These are phyloP conservation scores for Pilophorus perplexus DNA, from an alignment of 2,888 invertebrate species.

Conservation along the genomic window DNA sequence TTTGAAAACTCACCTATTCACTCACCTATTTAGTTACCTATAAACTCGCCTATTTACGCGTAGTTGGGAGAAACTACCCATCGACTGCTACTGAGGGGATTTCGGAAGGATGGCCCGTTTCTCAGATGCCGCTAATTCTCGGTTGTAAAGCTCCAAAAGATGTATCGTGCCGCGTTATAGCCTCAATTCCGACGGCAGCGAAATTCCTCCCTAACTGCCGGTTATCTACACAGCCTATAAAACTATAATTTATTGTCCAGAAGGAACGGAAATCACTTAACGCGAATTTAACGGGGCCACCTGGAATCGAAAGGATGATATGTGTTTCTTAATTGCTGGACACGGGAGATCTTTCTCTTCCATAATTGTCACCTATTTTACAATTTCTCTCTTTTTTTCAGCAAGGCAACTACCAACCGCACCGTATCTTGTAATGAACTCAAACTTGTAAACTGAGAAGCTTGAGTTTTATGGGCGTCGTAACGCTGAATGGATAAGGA, in stretches of 20 bases:
- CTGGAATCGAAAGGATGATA: constrained; percentile 1
- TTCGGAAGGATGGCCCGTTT: too few relatives aligned
- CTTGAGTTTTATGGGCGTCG: too few relatives aligned
- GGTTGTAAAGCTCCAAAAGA: constrained; percentile 1
- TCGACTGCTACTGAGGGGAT: too few relatives aligned
- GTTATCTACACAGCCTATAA: not conserved
- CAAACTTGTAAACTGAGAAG: too few relatives aligned
- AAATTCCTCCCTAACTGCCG: not conserved
- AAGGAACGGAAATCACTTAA: not conserved
- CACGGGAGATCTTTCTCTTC: not conserved
- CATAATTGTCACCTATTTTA: not conserved
- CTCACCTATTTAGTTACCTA: too few relatives aligned
- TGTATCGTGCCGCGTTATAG: not conserved
- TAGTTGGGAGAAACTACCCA: too few relatives aligned
- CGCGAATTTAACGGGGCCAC: not conserved
- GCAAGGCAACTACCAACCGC: not conserved
- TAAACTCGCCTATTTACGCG: too few relatives aligned
- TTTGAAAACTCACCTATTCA: too few relatives aligned
- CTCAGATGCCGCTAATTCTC: constrained; percentile 1
- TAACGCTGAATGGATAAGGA: too few relatives aligned
- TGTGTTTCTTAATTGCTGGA: constrained; percentile 18
- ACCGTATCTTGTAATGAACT: constrained; percentile 4
- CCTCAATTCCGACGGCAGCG: not conserved
- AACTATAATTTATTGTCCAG: not conserved
- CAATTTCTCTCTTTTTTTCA: not conserved